Evolutionary conservation across 2,113 vertebrate species (phyloP).

Genomic region (Petrocephalus microphthalmus): DNA sequence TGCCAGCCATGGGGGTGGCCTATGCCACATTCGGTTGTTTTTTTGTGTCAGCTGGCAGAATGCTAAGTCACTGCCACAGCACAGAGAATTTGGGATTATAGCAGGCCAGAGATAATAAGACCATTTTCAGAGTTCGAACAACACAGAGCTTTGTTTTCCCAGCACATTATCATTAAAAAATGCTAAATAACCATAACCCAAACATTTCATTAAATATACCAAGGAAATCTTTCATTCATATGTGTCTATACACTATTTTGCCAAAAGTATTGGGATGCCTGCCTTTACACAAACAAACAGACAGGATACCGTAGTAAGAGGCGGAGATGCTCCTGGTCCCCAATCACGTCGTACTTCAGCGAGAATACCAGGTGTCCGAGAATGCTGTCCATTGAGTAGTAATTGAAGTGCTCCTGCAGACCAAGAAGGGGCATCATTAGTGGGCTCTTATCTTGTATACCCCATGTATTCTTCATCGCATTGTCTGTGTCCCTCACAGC

Average conservation of each 20-base stretch:
- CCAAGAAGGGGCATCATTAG: neutral
- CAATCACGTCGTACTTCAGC: constrained; percentile 83
- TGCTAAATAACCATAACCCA: neutral
- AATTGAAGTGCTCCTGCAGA: constrained; percentile 88
- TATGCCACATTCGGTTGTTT: neutral
- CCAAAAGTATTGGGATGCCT: no score
- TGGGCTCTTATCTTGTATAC: neutral
- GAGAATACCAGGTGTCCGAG: constrained; percentile 92
- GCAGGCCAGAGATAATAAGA: neutral
- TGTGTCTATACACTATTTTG: neutral
- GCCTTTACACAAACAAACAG: no score
- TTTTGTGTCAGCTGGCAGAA: neutral
- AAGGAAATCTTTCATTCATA: neutral
- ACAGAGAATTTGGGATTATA: neutral
- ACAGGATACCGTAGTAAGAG: constrained; percentile 80
- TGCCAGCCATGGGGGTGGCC: neutral
- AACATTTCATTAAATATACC: neutral
- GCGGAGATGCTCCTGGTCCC: constrained; percentile 84
- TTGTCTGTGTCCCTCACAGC: neutral
- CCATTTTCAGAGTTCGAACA: neutral
- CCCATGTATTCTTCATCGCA: neutral
- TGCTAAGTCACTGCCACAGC: neutral
- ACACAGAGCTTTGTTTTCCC: neutral
- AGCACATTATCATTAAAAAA: neutral
- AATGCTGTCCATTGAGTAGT: constrained; percentile 80